Conservation (phyloP, 1,140 invertebrate species). For the Drosophila sechellia region DNA sequence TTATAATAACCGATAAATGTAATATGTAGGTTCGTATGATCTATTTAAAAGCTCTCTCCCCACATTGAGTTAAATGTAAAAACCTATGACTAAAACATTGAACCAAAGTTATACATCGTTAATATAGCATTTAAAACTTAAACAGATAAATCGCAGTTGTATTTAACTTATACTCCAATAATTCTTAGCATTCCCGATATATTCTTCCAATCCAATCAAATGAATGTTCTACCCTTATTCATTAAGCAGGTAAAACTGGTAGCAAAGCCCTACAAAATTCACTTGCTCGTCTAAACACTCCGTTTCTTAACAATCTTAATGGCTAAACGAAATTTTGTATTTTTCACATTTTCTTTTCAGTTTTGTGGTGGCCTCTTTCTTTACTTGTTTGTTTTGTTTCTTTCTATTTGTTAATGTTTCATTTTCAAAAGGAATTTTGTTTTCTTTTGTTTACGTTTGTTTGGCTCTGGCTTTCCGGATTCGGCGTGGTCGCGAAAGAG, state of each 20-base stretch:
- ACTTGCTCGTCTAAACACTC: slow-evolving; percentile 33
- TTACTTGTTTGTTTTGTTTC: slow-evolving; percentile 66
- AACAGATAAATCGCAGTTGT: slow-evolving; percentile 79
- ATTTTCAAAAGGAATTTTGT: slow-evolving; percentile 56
- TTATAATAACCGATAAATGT: slow-evolving; percentile 36
- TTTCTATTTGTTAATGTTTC: slow-evolving; percentile 42
- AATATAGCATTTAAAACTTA: slow-evolving; percentile 63
- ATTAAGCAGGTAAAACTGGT: slow-evolving; percentile 81
- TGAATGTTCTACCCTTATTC: slow-evolving; percentile 46
- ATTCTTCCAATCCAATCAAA: slow-evolving; percentile 45
- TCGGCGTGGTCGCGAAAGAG: slow-evolving; percentile 13
- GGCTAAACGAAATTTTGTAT: slow-evolving; percentile 61
- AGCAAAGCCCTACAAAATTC: slow-evolving; percentile 62
- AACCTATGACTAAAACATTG: slow-evolving; percentile 71
- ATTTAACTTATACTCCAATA: slow-evolving; percentile 46
- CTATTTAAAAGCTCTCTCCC: slow-evolving; percentile 56
- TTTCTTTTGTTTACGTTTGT: slow-evolving; percentile 36
- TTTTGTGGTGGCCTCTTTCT: slow-evolving; percentile 76
- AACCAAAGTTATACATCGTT: slow-evolving; percentile 66
- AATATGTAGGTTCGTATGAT: slow-evolving; percentile 37
- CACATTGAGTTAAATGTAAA: slow-evolving; percentile 37
- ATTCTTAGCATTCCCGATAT: slow-evolving; percentile 35
- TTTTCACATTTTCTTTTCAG: slow-evolving; percentile 38
- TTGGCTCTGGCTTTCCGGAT: slow-evolving; percentile 31
- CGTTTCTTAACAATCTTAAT: slow-evolving; percentile 58